Evolutionary conservation across 2,113 vertebrate genomes (phyloP).

Genomic region (Nycticryphes semicollaris): DNA sequence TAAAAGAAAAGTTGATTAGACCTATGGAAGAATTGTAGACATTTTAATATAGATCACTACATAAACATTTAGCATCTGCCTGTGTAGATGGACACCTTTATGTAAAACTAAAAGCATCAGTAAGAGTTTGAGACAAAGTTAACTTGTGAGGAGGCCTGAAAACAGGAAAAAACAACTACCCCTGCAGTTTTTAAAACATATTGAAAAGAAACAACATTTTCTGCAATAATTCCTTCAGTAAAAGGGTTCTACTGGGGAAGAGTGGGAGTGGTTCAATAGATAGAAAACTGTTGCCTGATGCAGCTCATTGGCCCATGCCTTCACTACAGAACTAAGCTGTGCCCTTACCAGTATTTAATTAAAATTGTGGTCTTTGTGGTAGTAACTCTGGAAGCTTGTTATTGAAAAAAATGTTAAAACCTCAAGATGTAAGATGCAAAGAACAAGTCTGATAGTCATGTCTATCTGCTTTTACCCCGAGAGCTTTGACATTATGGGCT

Average conservation of each 20-base stretch:
- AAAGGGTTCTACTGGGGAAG: accelerated
- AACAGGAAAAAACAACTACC: not conserved
- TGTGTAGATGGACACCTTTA: not conserved
- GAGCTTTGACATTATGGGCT: not conserved
- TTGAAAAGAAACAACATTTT: not conserved
- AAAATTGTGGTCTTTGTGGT: not conserved
- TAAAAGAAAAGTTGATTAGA: not conserved
- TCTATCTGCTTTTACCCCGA: not conserved
- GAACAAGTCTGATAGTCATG: not conserved
- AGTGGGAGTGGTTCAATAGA: not conserved
- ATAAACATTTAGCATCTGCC: not conserved
- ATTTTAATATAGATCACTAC: not conserved
- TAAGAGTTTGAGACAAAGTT: not conserved
- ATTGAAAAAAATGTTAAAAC: not conserved
- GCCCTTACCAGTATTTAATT: not conserved
- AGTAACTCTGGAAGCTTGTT: not conserved
- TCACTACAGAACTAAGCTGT: not conserved
- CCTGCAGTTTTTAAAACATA: not conserved
- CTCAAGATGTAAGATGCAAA: not conserved
- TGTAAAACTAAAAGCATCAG: not conserved
- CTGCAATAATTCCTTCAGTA: not conserved
- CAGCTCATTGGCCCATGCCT: not conserved
- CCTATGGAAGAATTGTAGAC: not conserved
- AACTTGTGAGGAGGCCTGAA: not conserved
- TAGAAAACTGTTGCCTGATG: not conserved